Evolutionary conservation across 1,140 invertebrate genomes (phyloP).

Genomic region (Adelges cooleyi): DNA sequence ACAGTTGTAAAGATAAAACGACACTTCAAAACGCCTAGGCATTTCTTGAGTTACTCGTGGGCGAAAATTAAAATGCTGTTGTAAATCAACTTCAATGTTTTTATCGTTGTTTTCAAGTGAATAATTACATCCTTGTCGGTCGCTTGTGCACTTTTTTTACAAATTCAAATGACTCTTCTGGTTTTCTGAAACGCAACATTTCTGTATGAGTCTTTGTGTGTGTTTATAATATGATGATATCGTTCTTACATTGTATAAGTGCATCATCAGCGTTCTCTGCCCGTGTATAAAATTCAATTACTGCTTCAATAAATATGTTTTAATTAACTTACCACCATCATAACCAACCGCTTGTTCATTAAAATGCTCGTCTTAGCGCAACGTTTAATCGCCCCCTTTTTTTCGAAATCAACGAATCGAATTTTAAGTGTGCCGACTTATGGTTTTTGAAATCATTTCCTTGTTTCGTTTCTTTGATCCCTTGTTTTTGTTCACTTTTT

Average conservation of each 20-base stretch:
- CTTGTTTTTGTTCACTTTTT: constrained; percentile 15
- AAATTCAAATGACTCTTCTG: not conserved
- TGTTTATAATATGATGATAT: not conserved
- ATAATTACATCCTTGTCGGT: not conserved
- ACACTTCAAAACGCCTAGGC: too few relatives aligned
- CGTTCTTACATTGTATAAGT: too few relatives aligned
- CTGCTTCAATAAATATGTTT: constrained; percentile 11
- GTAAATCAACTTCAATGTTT: constrained; percentile 13
- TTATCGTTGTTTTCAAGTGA: constrained; percentile 11
- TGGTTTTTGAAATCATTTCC: constrained; percentile 17
- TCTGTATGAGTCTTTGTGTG: too few relatives aligned
- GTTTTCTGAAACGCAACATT: not conserved
- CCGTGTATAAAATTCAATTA: too few relatives aligned
- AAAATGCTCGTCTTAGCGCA: not conserved
- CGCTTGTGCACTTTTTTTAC: not conserved
- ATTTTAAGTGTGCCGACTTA: not conserved
- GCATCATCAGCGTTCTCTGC: too few relatives aligned
- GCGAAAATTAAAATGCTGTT: too few relatives aligned
- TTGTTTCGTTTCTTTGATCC: constrained; percentile 21
- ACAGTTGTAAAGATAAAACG: too few relatives aligned
- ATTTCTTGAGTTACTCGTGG: too few relatives aligned
- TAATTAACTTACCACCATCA: too few relatives aligned
- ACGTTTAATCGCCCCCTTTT: constrained; percentile 15
- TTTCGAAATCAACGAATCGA: not conserved
- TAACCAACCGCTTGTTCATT: not conserved